Evolutionary conservation across 1,140 invertebrate species (phyloP).

Genomic region (Drosophila suzukii): DNA sequence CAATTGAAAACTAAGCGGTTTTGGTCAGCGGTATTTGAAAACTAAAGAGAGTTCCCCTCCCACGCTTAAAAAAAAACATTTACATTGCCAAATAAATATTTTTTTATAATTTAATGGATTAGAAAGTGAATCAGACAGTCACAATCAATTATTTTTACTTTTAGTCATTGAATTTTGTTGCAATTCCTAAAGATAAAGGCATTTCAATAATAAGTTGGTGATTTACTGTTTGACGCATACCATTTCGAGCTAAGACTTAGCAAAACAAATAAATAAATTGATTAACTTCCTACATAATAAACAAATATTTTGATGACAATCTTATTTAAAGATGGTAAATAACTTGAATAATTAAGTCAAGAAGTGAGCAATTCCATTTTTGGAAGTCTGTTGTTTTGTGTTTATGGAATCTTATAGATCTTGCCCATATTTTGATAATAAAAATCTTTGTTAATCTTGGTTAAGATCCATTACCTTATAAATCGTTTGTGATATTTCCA

Average conservation of each 20-base stretch:
- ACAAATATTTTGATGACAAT: neutral
- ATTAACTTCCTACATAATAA: neutral
- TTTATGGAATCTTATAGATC: neutral
- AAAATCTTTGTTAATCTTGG: too few species aligned
- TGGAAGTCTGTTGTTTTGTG: too few species aligned
- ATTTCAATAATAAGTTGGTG: neutral
- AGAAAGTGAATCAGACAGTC: constrained; percentile 21
- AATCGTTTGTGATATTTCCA: too few species aligned
- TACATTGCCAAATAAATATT: neutral
- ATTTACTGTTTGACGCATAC: neutral
- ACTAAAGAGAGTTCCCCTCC: neutral
- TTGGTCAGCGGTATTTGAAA: neutral
- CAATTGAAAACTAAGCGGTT: constrained; percentile 12
- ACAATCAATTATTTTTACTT: neutral
- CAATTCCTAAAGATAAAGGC: neutral
- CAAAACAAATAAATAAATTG: neutral
- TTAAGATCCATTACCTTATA: neutral
- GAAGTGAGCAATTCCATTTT: neutral
- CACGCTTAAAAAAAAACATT: constrained; percentile 7
- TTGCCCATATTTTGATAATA: neutral
- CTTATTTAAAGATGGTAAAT: neutral
- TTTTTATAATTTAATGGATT: neutral
- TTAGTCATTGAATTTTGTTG: neutral
- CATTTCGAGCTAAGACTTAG: neutral
- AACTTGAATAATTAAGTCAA: constrained; percentile 12